Evolutionary conservation across 2,888 invertebrate genomes (phyloP), one percentile per base, ranked within the genome.

Genomic region (Caradrina clavipalpis): DNA sequence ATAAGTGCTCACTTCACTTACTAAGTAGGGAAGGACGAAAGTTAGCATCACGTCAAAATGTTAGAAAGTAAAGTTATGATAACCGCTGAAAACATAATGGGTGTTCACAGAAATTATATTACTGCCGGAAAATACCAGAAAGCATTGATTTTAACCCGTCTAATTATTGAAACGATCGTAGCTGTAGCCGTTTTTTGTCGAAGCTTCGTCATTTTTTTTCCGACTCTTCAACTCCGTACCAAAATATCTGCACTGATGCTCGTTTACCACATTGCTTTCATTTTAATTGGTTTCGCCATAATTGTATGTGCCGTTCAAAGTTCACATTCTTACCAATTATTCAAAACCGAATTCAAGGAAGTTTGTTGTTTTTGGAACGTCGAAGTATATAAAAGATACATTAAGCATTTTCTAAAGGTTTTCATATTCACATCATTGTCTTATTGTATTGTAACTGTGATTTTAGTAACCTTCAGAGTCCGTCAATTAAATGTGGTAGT

Each of bases 11-110:
- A 35, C n/a, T 68, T 19, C 10, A 11, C n/a, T n/a, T n/a, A n/a
- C n/a, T n/a, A n/a, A n/a, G 4, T 26, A 26, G 26, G 26, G 2
- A 26, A 26, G 26, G 4, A 26, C 26, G 17, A 17, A 51, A 19
- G 21, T 39, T 8, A 8, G 4, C 2, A 7, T 19, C 13, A 35
- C 7, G 10, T 7, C 13, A 71, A 51, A 35, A 45, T 71, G 71
- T 45, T 53, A 13, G 13, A 47, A 19, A 22, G 21, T 7, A 26
- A 71, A 26, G 19, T 53, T 7, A 71, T 69, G 19, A 47, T 19
- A 15, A 60, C 4, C 10, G 17, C 35, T 45, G 73, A 70, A 63
- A 70, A 42, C 17, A 55, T 62, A 21, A 55, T 61, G 54, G 73
- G 54, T 21, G 54, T 72, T n/a, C 15, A 73, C 17, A 70, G 55